Percentiles rank a stretch among this genome's conserved stretches.
These are phyloP conservation scores for Phalanger gymnotis DNA, from an alignment of 2,797 vertebrate species.

Conservation along the genomic window DNA sequence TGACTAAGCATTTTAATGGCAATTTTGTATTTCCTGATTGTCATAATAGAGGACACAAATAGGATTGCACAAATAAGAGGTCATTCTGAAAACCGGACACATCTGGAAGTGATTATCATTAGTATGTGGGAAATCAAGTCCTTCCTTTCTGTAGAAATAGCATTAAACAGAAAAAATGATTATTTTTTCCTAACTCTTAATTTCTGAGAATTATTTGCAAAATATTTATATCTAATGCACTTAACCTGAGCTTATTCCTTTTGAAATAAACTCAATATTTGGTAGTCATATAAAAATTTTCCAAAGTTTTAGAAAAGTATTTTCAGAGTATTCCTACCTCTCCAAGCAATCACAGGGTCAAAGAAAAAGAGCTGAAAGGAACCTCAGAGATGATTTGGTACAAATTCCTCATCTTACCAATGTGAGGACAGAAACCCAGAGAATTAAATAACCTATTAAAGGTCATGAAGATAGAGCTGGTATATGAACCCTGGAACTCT, in stretches of 20 bases:
- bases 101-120: slow-evolving; percentile 71
- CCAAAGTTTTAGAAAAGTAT: neutral
- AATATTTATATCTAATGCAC: slow-evolving; percentile 59
- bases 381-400: neutral
- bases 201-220: neutral
- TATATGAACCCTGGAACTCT: neutral
- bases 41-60: slow-evolving; percentile 48
- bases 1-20: slow-evolving; percentile 69
- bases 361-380: neutral
- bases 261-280: neutral
- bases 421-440: neutral
- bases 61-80: slow-evolving; percentile 66
- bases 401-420: neutral
- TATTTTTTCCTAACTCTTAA: slow-evolving; percentile 45
- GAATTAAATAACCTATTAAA: neutral
- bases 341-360: neutral
- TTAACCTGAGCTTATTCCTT: neutral
- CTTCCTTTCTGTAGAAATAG: slow-evolving; percentile 55
- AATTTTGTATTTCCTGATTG: slow-evolving; percentile 63
- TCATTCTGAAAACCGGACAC: slow-evolving; percentile 65
- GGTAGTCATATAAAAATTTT: neutral
- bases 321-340: slow-evolving; percentile 20
- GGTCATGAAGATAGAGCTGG: neutral
- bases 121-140: slow-evolving; percentile 50
- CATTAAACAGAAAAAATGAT: slow-evolving; percentile 51